Base-by-base conservation (phyloP, 1,140 invertebrate species). In the Caerostris darwini region DNA sequence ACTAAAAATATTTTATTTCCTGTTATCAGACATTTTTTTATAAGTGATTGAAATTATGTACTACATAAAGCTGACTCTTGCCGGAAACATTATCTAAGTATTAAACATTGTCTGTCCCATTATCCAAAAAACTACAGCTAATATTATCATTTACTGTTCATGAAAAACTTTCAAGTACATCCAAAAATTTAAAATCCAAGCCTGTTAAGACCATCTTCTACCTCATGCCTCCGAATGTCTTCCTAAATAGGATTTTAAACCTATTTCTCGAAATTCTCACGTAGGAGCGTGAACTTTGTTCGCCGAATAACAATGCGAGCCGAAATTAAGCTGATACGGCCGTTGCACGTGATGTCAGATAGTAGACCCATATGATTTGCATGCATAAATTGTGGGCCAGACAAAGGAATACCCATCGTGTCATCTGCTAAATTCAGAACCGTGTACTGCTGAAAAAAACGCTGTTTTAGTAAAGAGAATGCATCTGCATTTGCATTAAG, bases 221-320 rank as follows among this genome's bases (percentile, higher is more conserved):
- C 34, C 71, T 12, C 34, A 53, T 77, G 50, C 34, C 3, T 5
- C 8, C 8, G 5, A 53, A 87, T 87, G 85, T 4, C 57, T 17
- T 64, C 53, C 7, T 34, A 87, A 87, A 87, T 61, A 64, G 34
- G 85, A 61, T 87, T 87, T 64, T 50, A 87, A 77, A 87, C 59
- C 85, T 64, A 64, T 87, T 87, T 64, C 57, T 61, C 19, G 59
- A 64, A 87, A 87, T 87, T 87, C 85, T 87, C 85, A 87, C 85
- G 85, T 87, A 87, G 34, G 5, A 14, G 0, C 59, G 34, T 7
- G 14, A 87, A 87, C 12, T 83, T 57, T 14, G 71, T 77, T 77
- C 71, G 34, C 7, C 53, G 56, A 83, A 83, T 58, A 83, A 83
- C 82, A 83, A 83, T 83, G 56, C n/a, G 7, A 83, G 82, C 8